Evolutionary conservation across 2,113 vertebrate genomes (phyloP), one percentile per base, ranked within the genome.

Genomic region (Rhodinocichla rosea): DNA sequence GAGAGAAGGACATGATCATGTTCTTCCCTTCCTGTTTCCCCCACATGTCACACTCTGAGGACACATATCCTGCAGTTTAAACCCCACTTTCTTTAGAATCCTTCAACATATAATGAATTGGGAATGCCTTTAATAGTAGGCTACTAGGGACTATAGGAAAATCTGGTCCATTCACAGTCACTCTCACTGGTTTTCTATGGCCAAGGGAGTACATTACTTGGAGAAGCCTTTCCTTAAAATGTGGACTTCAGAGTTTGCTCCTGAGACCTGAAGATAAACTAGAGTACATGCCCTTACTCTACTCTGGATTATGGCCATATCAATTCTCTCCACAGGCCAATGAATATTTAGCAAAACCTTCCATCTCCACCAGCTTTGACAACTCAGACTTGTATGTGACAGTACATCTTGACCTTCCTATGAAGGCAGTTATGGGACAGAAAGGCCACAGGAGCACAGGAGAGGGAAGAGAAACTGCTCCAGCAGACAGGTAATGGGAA

Each of bases 361-460:
- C 35, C 20, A 37, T 13, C 42, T 75, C 64, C 64, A 62, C 17
- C 26, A 89, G 69, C 56, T 67, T 37, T 40, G 14, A 55, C 22
- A 63, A 15, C 0, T 1, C 37, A 73, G 49, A 22, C 6, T 57
- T 15, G 4, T 13, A n/a, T 11, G n/a, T 22, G 21, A 32, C 37
- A 14, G 27, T 5, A 30, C 0, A 0, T 20, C 44, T 15, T 23
- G 30, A 28, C 50, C 37, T 49, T 24, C 27, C 32, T 11, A 1
- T 8, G 30, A 50, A 17, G 59, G 37, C 19, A 42, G 8, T 10
- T n/a, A 2, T 0, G 20, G 56, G 39, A n/a, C 56, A 82, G 35
- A 59, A 37, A 40, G 12, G 30, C 4, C 1, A 19, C 5, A 11
- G 37, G 32, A 56, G 64, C 32, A 40, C 32, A 62, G 59, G 22